A percentile compares a stretch with the other conserved stretches of the same genome.
Evolutionary conservation across 2,113 vertebrate species (phyloP).

Genomic region (Peromyscus californicus): DNA sequence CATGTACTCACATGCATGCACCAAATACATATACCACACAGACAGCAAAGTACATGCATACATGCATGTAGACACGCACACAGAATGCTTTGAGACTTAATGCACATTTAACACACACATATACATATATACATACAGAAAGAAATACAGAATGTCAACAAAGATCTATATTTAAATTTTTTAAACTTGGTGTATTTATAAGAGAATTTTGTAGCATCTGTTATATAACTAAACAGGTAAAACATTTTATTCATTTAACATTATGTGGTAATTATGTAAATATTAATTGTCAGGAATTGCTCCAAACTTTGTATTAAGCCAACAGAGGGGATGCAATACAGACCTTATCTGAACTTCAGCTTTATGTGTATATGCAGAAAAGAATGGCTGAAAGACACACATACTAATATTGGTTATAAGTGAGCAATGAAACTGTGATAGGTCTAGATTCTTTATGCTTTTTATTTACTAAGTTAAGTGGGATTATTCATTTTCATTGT

Average conservation of each 20-base stretch:
- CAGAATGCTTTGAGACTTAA: slow-evolving; percentile 6
- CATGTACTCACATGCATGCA: not conserved
- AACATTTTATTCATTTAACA: not conserved
- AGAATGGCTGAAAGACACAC: not conserved
- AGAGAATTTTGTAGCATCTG: not conserved
- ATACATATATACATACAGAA: not conserved
- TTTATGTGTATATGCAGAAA: slow-evolving; percentile 1
- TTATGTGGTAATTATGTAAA: not conserved
- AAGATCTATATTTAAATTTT: slow-evolving; percentile 15
- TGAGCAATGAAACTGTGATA: not conserved
- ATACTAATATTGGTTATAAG: not conserved
- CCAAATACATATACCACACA: not conserved
- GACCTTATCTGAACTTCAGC: not conserved
- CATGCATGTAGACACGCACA: not conserved
- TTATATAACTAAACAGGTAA: not conserved
- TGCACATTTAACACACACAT: not conserved
- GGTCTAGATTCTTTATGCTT: not conserved
- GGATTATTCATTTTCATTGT: not conserved
- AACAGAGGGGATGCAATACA: slow-evolving; percentile 6
- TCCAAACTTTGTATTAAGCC: not conserved
- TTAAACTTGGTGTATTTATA: not conserved
- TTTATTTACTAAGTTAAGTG: slow-evolving; percentile 27
- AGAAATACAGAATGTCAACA: slow-evolving; percentile 16
- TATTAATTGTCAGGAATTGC: slow-evolving; percentile 33
- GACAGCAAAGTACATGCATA: not conserved